These are phyloP conservation scores for Platalea minor DNA, from an alignment of 2,797 vertebrate genomes.

Conservation along the genomic window DNA sequence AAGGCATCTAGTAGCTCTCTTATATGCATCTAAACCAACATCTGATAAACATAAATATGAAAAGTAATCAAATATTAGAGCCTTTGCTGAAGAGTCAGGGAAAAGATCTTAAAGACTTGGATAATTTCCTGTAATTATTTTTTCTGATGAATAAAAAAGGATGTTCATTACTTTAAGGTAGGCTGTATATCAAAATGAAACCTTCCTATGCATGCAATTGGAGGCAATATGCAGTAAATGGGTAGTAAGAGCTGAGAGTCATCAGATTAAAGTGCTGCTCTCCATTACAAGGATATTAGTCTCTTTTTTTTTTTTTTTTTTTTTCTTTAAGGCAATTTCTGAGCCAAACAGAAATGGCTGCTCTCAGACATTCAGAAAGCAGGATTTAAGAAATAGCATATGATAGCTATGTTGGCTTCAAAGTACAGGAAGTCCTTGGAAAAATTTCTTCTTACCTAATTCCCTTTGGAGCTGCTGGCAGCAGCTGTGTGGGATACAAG, in stretches of 20 bases:
- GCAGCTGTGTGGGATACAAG: background rate
- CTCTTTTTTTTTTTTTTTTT: background rate
- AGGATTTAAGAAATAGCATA: background rate
- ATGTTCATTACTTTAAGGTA: background rate
- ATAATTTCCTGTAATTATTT: background rate
- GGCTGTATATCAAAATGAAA: background rate
- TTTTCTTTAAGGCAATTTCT: background rate
- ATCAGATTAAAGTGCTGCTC: background rate
- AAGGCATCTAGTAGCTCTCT: background rate
- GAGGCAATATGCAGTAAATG: background rate
- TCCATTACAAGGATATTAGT: background rate
- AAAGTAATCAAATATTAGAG: background rate
- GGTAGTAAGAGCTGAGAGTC: background rate
- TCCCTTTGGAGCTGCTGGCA: background rate
- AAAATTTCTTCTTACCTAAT: background rate
- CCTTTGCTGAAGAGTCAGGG: background rate
- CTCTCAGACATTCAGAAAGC: background rate
- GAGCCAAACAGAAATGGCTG: background rate
- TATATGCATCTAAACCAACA: background rate
- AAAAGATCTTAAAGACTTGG: background rate
- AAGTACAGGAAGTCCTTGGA: background rate
- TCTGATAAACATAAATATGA: background rate
- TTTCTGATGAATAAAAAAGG: background rate
- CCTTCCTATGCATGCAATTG: background rate
- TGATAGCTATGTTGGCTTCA: background rate